phyloP scores from a whole-genome alignment of 2,113 vertebrate species.

The Chlorodrepanis virens region DNA sequence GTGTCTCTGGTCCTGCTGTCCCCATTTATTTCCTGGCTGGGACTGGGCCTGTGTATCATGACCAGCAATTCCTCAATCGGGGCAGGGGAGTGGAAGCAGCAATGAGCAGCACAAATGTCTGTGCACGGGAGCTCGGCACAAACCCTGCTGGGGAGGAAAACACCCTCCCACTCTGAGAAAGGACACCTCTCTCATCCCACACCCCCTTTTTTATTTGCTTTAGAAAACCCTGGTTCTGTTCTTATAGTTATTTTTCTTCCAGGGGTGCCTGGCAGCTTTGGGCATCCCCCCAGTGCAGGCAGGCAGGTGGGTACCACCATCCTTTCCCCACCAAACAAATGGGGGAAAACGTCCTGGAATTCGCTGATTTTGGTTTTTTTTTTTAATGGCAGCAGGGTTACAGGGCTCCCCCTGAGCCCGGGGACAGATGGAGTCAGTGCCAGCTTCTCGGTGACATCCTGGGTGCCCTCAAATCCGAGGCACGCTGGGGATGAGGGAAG shows the following conservation, averaged over 20 bases:
- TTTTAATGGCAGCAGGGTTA: background rate
- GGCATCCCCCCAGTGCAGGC: accelerated
- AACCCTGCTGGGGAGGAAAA: background rate
- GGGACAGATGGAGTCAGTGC: accelerated
- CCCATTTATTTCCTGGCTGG: background rate
- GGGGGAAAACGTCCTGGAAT: background rate
- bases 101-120: background rate
- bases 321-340: no score
- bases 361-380: background rate
- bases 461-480: background rate
- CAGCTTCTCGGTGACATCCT: accelerated
- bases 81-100: background rate
- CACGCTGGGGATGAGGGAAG: accelerated
- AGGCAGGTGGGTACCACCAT: accelerated
- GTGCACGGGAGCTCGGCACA: accelerated
- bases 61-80: accelerated
- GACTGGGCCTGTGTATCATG: background rate
- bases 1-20: background rate
- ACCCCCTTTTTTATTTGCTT: accelerated
- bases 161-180: accelerated
- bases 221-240: background rate
- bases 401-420: accelerated
- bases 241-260: background rate
- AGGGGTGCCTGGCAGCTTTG: background rate
- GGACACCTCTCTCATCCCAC: background rate